A percentile compares a stretch with the other conserved stretches of the same genome.
Conservation (phyloP, 2,113 vertebrate genomes). For the Gobius niger region DNA sequence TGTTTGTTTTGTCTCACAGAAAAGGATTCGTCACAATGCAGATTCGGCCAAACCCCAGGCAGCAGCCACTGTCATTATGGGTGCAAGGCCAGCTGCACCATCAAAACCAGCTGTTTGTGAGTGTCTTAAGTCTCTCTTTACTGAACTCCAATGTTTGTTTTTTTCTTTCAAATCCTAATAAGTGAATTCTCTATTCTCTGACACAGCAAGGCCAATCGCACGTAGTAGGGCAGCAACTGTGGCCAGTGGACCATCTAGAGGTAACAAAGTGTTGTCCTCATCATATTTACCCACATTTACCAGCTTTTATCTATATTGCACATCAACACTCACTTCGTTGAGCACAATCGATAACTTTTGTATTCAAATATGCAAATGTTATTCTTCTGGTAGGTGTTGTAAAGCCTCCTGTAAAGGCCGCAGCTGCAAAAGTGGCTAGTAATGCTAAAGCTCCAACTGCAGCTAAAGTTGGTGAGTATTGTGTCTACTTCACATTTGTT, state of each 20-base stretch:
- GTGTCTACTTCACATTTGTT: neutral
- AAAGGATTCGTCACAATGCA: slow-evolving; percentile 60
- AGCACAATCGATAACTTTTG: neutral
- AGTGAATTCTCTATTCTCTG: neutral
- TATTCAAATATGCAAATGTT: neutral
- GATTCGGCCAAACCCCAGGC: slow-evolving; percentile 36
- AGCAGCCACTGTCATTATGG: slow-evolving; percentile 49
- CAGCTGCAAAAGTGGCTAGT: slow-evolving; percentile 28
- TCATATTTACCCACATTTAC: too few relatives aligned
- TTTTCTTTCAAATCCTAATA: neutral
- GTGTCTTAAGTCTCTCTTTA: slow-evolving; percentile 8
- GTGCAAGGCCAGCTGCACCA: slow-evolving; percentile 27
- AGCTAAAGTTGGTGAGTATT: slow-evolving; percentile 25
- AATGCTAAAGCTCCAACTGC: slow-evolving; percentile 15
- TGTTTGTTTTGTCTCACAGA: slow-evolving; percentile 42
- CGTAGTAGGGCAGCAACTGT: slow-evolving; percentile 68
- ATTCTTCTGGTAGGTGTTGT: slow-evolving; percentile 41
- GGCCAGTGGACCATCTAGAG: slow-evolving; percentile 70
- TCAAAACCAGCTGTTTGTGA: slow-evolving; percentile 42
- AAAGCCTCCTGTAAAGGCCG: slow-evolving; percentile 48
- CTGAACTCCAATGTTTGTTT: rapidly evolving
- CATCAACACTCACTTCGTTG: too few relatives aligned
- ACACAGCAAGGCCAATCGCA: slow-evolving; percentile 51
- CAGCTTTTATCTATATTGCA: too few relatives aligned
- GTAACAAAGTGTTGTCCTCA: slow-evolving; percentile 39